Evolutionary conservation across 1,140 invertebrate genomes (phyloP).

Genomic region (Acromyrmex charruanus): DNA sequence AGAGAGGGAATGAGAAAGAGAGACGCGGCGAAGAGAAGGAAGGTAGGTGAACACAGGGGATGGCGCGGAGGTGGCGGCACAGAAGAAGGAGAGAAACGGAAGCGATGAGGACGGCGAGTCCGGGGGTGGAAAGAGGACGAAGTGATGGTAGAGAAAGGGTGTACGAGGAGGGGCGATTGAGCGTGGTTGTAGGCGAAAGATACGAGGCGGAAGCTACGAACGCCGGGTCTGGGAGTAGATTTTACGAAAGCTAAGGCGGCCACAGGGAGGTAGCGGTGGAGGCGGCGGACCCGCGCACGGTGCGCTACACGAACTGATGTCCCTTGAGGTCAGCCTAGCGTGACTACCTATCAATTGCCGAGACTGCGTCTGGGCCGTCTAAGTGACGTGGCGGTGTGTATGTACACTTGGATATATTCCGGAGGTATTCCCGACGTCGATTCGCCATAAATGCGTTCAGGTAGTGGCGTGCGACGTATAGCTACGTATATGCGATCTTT

Average conservation of each 20-base stretch:
- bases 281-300: not conserved
- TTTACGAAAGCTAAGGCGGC: slow-evolving; percentile 68
- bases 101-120: slow-evolving; percentile 28
- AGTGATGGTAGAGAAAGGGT: slow-evolving; percentile 15
- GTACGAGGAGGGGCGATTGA: slow-evolving; percentile 50
- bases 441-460: slow-evolving; percentile 67
- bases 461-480: slow-evolving; percentile 17
- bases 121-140: slow-evolving; percentile 40
- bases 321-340: slow-evolving; percentile 79
- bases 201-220: slow-evolving; percentile 74
- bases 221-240: slow-evolving; percentile 70
- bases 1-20: slow-evolving; percentile 2
- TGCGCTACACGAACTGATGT: slow-evolving; percentile 74
- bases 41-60: not conserved
- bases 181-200: slow-evolving; percentile 66
- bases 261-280: slow-evolving; percentile 15
- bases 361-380: slow-evolving; percentile 74
- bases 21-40: slow-evolving; percentile 2
- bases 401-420: slow-evolving; percentile 73
- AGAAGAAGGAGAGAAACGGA: slow-evolving; percentile 42
- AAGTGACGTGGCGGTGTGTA: slow-evolving; percentile 70
- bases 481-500: not conserved
- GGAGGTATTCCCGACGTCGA: slow-evolving; percentile 69
- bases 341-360: slow-evolving; percentile 80
- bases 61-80: not conserved